These are phyloP conservation scores for Palythoa grandiflora DNA, from an alignment of 92 coral and sea anemone genomes.

Conservation along the genomic window DNA sequence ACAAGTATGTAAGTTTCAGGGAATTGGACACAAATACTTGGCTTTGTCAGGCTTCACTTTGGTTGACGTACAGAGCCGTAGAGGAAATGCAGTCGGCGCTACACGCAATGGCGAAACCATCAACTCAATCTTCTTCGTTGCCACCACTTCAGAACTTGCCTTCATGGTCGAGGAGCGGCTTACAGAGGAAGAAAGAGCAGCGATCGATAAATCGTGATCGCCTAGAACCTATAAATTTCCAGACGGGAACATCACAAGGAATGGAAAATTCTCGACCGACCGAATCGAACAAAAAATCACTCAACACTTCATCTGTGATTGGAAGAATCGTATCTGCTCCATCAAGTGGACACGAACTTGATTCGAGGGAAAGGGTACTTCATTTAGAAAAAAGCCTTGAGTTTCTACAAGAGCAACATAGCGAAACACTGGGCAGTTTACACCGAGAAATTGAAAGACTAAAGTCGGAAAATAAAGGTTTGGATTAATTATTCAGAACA, in stretches of 20 bases:
- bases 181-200: constrained; percentile 87
- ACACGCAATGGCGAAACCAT: constrained; percentile 85
- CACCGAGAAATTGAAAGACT: constrained; percentile 93
- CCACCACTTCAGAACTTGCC: constrained; percentile 98
- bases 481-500: constrained; percentile 41
- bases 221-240: constrained; percentile 64
- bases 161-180: constrained; percentile 98
- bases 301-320: constrained; percentile 45
- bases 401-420: constrained; percentile 87
- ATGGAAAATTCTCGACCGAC: constrained; percentile 48
- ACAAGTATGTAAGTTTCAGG: background rate
- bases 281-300: constrained; percentile 28
- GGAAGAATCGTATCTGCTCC: constrained; percentile 94
- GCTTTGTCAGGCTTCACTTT: background rate
- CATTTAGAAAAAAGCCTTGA: constrained; percentile 85
- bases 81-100: constrained; percentile 69
- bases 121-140: constrained; percentile 79
- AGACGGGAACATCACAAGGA: constrained; percentile 55
- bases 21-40: background rate
- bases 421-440: constrained; percentile 80
- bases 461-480: constrained; percentile 97
- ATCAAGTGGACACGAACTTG: constrained; percentile 69
- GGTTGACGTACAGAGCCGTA: background rate
- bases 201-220: constrained; percentile 92
- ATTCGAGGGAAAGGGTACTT: constrained; percentile 66